Conservation (phyloP, 1,140 invertebrate species). For the Sesamia nonagrioides region DNA sequence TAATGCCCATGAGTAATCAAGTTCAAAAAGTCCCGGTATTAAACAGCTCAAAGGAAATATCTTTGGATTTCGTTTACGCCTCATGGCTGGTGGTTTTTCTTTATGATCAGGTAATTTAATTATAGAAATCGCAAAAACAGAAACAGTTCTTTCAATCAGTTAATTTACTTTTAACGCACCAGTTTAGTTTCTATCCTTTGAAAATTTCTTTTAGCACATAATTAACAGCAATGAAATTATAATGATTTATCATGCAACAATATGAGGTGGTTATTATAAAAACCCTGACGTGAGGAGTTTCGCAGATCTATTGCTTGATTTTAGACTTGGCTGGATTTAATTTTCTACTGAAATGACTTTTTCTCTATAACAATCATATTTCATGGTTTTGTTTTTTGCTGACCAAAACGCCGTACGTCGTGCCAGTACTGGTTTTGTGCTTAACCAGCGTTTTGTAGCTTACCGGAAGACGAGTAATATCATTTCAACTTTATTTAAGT, state of each 20-base stretch:
- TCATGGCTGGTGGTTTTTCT: background rate
- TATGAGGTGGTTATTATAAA: slow-evolving; percentile 37
- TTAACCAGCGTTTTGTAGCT: background rate
- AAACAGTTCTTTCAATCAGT: background rate
- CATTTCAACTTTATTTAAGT: no score
- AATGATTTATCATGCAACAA: slow-evolving; percentile 40
- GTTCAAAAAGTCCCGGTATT: no score
- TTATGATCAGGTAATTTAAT: background rate
- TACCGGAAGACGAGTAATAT: background rate
- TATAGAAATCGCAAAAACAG: background rate
- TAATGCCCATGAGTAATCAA: no score
- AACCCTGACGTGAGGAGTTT: slow-evolving; percentile 34
- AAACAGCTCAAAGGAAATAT: no score
- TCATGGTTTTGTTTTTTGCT: background rate
- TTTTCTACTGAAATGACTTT: slow-evolving; percentile 18
- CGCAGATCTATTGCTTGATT: slow-evolving; percentile 3
- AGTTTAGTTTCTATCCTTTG: slow-evolving; percentile 37
- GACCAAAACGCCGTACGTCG: background rate
- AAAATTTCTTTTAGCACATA: slow-evolving; percentile 33
- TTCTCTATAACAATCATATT: slow-evolving; percentile 10
- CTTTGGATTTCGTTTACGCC: no score
- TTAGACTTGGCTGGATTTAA: background rate
- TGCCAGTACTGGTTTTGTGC: background rate
- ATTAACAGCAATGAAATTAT: slow-evolving; percentile 30
- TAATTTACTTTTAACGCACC: slow-evolving; percentile 32